Conservation (phyloP, 1,140 invertebrate species). For the Bombus waltoni region DNA sequence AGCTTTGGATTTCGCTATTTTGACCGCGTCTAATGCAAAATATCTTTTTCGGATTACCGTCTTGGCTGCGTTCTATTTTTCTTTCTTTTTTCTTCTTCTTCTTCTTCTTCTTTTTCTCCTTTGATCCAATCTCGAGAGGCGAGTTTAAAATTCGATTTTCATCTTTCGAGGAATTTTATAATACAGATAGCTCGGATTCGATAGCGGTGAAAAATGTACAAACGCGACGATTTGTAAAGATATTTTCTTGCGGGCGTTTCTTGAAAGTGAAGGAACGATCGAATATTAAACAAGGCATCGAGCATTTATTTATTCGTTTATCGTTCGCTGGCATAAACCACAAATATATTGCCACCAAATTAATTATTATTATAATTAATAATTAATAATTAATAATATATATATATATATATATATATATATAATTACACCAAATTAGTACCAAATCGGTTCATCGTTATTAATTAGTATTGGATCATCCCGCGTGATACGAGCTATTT, state of each 20-base stretch:
- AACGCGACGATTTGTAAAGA: too few species aligned
- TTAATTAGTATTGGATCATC: not conserved
- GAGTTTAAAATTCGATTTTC: too few species aligned
- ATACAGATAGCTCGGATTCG: too few species aligned
- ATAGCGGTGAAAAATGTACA: too few species aligned
- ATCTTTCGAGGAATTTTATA: too few species aligned
- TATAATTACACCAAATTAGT: too few species aligned
- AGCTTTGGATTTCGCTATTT: not conserved
- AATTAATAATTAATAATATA: too few species aligned
- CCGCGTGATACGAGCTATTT: not conserved
- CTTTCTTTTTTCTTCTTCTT: not conserved
- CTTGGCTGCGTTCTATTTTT: not conserved
- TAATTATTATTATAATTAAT: too few species aligned
- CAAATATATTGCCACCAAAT: not conserved
- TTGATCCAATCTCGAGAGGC: too few species aligned
- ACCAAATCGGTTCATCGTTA: not conserved
- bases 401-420: too few species aligned
- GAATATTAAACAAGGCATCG: not conserved
- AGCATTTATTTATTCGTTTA: not conserved
- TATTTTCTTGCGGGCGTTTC: not conserved
- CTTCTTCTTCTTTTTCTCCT: too few species aligned
- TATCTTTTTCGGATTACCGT: not conserved
- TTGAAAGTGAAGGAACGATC: not conserved
- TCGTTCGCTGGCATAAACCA: rapidly evolving
- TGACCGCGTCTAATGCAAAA: not conserved